These are phyloP conservation scores for Pyxicephalus adspersus DNA, from an alignment of 2,113 vertebrate species.

Conservation along the genomic window DNA sequence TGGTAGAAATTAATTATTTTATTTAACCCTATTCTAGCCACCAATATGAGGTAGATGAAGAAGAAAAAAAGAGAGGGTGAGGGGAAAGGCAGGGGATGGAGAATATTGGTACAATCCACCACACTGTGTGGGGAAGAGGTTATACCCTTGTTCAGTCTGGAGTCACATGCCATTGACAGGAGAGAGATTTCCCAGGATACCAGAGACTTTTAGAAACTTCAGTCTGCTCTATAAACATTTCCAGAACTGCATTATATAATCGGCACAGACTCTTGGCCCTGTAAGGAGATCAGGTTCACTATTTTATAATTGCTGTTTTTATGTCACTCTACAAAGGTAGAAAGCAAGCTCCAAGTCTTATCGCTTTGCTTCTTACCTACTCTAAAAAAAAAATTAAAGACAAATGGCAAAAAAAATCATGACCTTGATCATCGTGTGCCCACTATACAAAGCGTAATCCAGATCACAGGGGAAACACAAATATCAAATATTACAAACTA, in stretches of 20 bases:
- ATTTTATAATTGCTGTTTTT: no score
- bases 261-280: background rate
- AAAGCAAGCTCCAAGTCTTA: no score
- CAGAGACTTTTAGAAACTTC: slow-evolving; percentile 18
- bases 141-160: slow-evolving; percentile 19
- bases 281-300: background rate
- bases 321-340: no score
- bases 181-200: slow-evolving; percentile 45
- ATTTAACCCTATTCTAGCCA: background rate
- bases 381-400: no score
- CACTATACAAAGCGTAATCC: no score
- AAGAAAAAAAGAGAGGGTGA: background rate
- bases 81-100: background rate
- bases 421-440: no score
- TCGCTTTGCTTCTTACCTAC: no score
- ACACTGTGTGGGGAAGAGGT: slow-evolving; percentile 30
- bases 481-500: no score
- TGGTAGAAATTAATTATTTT: no score
- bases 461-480: no score
- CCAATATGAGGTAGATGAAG: background rate
- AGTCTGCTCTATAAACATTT: slow-evolving; percentile 20
- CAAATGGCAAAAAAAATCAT: no score
- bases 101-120: slow-evolving; percentile 18
- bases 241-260: background rate
- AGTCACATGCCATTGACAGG: slow-evolving; percentile 41